A percentile compares a stretch with the other conserved stretches of the same genome.
These are phyloP conservation scores for Doris montereyensis DNA, from an alignment of 2,888 invertebrate species.

Conservation along the genomic window DNA sequence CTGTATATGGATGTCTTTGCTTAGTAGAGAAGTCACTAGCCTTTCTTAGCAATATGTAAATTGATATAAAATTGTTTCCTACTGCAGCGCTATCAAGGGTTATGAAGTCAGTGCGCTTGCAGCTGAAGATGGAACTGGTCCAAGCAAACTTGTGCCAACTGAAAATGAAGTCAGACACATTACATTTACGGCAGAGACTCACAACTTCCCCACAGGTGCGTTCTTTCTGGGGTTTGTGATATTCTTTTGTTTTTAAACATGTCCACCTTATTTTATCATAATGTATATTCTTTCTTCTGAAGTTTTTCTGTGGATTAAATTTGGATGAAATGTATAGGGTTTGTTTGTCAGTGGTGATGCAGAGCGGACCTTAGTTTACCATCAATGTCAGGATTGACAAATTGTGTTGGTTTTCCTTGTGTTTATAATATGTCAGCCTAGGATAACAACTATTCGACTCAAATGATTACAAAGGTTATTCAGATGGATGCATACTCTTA, in stretches of 20 bases:
- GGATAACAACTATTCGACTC: too few relatives aligned
- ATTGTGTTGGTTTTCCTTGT: neutral
- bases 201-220: slow-evolving; percentile 86
- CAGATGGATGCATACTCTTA: neutral
- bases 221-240: too few relatives aligned
- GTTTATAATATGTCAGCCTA: too few relatives aligned
- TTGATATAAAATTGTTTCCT: too few relatives aligned
- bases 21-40: neutral
- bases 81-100: slow-evolving; percentile 87
- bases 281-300: too few relatives aligned
- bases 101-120: slow-evolving; percentile 81
- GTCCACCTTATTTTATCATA: too few relatives aligned
- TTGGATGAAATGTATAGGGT: neutral
- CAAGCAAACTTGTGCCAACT: slow-evolving; percentile 77
- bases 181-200: slow-evolving; percentile 98
- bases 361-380: neutral
- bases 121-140: slow-evolving; percentile 80
- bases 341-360: neutral
- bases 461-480: too few relatives aligned
- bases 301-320: too few relatives aligned
- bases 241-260: too few relatives aligned
- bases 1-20: neutral
- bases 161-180: slow-evolving; percentile 82
- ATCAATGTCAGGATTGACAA: neutral
- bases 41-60: too few relatives aligned